phyloP scores from a whole-genome alignment of 2,797 vertebrate genomes.

The Eulemur mongoz region DNA sequence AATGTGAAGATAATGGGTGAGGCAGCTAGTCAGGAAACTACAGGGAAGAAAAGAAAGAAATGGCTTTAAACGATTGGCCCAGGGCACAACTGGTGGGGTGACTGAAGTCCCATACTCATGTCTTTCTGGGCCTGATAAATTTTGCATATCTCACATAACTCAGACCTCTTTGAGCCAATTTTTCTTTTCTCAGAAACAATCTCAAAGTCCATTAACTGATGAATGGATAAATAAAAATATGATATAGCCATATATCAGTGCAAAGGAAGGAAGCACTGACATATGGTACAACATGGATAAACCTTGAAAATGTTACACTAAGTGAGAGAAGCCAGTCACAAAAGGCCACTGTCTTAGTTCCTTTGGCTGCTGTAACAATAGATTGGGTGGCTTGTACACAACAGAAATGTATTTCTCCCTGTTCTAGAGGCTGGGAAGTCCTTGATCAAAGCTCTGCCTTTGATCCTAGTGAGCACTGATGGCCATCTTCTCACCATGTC shows the following conservation, averaged over 20 bases:
- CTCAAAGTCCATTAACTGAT: not conserved
- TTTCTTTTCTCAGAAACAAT: not conserved
- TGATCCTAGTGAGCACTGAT: not conserved
- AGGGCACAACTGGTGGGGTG: not conserved
- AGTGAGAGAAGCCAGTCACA: constrained; percentile 7
- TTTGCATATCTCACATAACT: too few relatives aligned
- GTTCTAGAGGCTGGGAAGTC: not conserved
- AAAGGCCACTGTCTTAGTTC: not conserved
- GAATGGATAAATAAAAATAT: not conserved
- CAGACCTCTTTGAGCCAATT: not conserved
- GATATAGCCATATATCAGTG: not conserved
- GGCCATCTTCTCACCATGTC: not conserved
- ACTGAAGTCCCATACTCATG: not conserved
- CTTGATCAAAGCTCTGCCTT: not conserved
- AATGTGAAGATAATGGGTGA: not conserved
- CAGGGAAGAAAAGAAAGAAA: not conserved
- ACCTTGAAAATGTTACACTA: not conserved
- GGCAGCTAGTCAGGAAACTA: not conserved
- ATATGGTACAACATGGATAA: not conserved
- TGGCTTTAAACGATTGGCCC: not conserved
- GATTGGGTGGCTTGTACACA: not conserved
- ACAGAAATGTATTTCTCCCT: not conserved
- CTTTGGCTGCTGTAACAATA: not conserved
- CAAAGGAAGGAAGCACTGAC: not conserved
- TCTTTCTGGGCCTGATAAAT: not conserved